phyloP scores from a whole-genome alignment of 2,797 vertebrate genomes.

The Falco novaeseelandiae region DNA sequence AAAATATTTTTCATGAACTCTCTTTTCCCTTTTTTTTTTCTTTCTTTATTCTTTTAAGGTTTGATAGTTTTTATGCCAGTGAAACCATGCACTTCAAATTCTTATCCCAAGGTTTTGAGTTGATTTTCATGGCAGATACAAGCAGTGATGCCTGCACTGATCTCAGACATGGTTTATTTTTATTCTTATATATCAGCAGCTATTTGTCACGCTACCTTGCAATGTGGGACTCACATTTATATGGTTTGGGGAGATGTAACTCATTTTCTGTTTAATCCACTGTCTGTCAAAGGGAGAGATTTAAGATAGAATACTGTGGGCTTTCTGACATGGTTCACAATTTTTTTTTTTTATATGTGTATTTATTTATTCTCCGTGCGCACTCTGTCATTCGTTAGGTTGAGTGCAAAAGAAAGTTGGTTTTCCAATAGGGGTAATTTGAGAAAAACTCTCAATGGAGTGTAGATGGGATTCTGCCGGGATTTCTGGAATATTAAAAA shows the following conservation, averaged over 20 bases:
- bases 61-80: background rate
- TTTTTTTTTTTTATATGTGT: constrained; percentile 22
- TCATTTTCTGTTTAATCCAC: constrained; percentile 67
- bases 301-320: constrained; percentile 13
- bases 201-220: constrained; percentile 64
- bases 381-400: background rate
- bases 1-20: background rate
- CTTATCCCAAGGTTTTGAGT: background rate
- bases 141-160: background rate
- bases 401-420: background rate
- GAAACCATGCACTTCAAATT: background rate
- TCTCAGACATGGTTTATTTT: constrained; percentile 52
- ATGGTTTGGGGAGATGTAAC: constrained; percentile 49
- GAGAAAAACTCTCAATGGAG: background rate
- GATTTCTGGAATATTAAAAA: background rate
- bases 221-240: constrained; percentile 10
- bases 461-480: background rate
- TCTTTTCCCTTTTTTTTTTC: background rate
- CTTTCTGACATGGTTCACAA: constrained; percentile 24
- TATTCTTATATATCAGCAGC: constrained; percentile 22
- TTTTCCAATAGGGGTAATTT: constrained; percentile 6
- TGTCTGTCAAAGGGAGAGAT: constrained; percentile 56
- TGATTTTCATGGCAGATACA: constrained; percentile 42
- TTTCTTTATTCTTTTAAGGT: background rate
- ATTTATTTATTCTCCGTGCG: background rate